Evolutionary conservation across 2,113 vertebrate genomes (phyloP), one percentile per base, ranked within the genome.

Genomic region (Caloenas nicobarica): DNA sequence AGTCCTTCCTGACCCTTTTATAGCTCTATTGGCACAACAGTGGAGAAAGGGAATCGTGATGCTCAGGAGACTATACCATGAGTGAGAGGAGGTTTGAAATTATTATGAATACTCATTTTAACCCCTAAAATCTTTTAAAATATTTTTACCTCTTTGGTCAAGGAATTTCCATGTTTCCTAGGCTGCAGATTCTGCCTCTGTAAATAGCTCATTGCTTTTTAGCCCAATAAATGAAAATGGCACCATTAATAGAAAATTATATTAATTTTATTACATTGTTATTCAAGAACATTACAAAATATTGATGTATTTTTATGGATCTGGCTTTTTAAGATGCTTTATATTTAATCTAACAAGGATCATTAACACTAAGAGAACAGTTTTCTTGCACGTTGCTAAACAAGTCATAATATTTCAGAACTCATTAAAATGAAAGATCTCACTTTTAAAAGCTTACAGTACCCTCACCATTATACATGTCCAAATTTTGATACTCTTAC

Each of bases 201-300:
- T 72, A 62, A 23, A 62, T 33, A 82, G 56, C 16, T 83, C 71
- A 64, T 78, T 94, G 64, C 38, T 83, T 96, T 95, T 91, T 73
- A 96, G 42, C 7, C 46, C 2, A 58, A 58, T n/a, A 85, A 71
- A 89, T 40, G 15, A 93, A 93, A 88, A 91, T 72, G 23, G 16
- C 2, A 22, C 31, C 16, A 48, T 80, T 77, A 89, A 46, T 77
- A 78, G 40, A 90, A 95, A 86, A 38, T 79, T 80, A 62, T 70
- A 93, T 88, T 88, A 86, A 70, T 74, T 96, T 88, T 93, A 91
- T 94, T 88, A 81, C 38, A 91, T 71, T 88, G 42, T 86, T 97
- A 88, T 72, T 95, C 53, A 95, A 82, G 58, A 89, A 46, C 16
- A 80, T 91, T 81, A 91, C 29, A 89, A 94, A 87, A 89, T 83